These are phyloP conservation scores for Coluber constrictor DNA, from an alignment of 2,797 vertebrate species.

Conservation along the genomic window DNA sequence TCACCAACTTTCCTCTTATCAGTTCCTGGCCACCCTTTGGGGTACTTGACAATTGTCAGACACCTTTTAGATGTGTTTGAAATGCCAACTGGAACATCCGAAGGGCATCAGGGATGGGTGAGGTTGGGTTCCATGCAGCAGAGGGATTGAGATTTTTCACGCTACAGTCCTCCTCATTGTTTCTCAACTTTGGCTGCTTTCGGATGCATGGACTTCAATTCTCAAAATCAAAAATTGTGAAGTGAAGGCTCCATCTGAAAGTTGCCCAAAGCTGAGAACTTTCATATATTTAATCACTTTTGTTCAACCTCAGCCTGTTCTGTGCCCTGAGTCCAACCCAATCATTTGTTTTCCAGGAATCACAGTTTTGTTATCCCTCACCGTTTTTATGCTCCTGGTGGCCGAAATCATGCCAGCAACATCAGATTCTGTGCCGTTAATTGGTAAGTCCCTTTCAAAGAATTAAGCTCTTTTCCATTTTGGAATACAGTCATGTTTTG, in stretches of 20 bases:
- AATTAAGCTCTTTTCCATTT: not conserved
- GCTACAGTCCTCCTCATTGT: too few species aligned
- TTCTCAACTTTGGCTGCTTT: not conserved
- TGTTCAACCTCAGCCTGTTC: not conserved
- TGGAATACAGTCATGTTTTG: not conserved
- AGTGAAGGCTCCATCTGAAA: not conserved
- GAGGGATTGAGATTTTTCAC: not conserved
- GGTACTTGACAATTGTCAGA: not conserved
- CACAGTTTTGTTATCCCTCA: slow-evolving; percentile 90
- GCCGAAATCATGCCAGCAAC: slow-evolving; percentile 96
- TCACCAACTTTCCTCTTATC: not conserved
- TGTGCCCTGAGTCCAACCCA: not conserved
- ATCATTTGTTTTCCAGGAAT: slow-evolving; percentile 79
- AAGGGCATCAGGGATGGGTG: not conserved
- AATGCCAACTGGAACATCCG: not conserved
- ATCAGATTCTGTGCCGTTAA: slow-evolving; percentile 92
- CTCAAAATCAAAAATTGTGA: not conserved
- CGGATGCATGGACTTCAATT: not conserved
- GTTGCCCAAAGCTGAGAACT: not conserved
- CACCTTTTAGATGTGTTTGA: not conserved
- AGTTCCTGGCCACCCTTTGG: not conserved
- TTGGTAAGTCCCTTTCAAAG: slow-evolving; percentile 76
- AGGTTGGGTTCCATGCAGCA: not conserved
- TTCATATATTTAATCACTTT: not conserved
- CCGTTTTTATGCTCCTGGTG: slow-evolving; percentile 94